Evolutionary conservation across 2,888 invertebrate genomes (phyloP).

Genomic region (Margaritifera margaritifera): DNA sequence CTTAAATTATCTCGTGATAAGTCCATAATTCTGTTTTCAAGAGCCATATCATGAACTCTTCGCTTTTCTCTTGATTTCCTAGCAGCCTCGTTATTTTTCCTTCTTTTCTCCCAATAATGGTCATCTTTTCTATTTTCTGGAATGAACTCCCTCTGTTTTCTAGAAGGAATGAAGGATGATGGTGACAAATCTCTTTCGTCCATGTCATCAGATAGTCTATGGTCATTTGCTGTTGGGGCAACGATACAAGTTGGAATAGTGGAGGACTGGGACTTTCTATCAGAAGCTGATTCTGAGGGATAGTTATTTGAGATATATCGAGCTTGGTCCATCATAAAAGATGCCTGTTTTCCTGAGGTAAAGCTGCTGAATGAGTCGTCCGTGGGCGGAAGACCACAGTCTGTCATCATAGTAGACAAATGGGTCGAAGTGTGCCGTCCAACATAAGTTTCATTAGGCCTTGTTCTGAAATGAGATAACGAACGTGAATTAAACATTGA

Average conservation of each 20-base stretch:
- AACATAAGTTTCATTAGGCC: no score
- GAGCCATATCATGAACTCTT: conserved; percentile 95
- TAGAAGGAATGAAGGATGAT: conserved; percentile 74
- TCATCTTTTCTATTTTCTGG: conserved; percentile 97
- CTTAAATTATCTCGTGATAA: conserved; percentile 96
- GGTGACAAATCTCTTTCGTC: conserved; percentile 5
- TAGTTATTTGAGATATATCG: no score
- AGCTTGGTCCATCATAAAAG: no score
- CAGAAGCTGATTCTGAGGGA: conserved; percentile 10
- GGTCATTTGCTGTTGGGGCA: conserved; percentile 38
- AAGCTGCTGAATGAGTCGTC: no score
- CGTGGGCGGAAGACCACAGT: no score
- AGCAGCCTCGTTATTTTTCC: conserved; percentile 97
- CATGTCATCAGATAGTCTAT: conserved; percentile 7
- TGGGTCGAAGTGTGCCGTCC: no score
- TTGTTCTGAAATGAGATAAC: no score
- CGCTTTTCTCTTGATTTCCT: conserved; percentile 97
- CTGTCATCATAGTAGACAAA: no score
- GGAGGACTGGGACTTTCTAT: conserved; percentile 23
- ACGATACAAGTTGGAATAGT: conserved; percentile 46
- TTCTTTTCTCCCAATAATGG: conserved; percentile 96
- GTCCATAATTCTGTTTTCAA: conserved; percentile 94
- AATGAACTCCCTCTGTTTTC: conserved; percentile 96
- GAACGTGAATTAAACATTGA: no score
- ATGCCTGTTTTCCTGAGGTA: no score